Evolutionary conservation across 2,888 invertebrate species (phyloP).

Genomic region (Lamellibrachia satsuma): DNA sequence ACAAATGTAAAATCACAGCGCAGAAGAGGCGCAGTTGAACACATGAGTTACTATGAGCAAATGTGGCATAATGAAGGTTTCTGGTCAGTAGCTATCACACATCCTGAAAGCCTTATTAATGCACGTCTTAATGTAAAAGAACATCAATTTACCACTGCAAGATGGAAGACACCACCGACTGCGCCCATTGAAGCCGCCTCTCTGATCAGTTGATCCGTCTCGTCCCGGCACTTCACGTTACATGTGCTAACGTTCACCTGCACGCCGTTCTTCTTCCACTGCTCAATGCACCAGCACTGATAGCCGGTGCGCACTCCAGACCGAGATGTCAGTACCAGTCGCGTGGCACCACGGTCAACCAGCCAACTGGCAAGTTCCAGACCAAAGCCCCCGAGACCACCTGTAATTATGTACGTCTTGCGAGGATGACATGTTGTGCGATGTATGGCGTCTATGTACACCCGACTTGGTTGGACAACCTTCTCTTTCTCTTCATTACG

Average conservation of each 20-base stretch:
- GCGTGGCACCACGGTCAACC: constrained; percentile 83
- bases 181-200: no score
- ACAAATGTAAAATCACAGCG: no score
- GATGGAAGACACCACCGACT: constrained; percentile 92
- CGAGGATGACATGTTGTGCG: constrained; percentile 77
- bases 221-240: no score
- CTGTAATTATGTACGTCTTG: constrained; percentile 72
- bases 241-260: no score
- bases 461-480: constrained; percentile 64
- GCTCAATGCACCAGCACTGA: constrained; percentile 84
- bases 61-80: no score
- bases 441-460: constrained; percentile 75
- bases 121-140: no score
- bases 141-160: constrained; percentile 78
- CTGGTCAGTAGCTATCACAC: no score
- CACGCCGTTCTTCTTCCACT: no score
- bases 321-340: constrained; percentile 86
- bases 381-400: constrained; percentile 96
- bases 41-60: no score
- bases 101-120: no score
- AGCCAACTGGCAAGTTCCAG: constrained; percentile 79
- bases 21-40: no score
- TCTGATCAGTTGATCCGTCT: no score
- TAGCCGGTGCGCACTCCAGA: constrained; percentile 88
- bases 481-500: constrained; percentile 78